phyloP scores from a whole-genome alignment of 2,797 vertebrate species.

The Chelmon rostratus region DNA sequence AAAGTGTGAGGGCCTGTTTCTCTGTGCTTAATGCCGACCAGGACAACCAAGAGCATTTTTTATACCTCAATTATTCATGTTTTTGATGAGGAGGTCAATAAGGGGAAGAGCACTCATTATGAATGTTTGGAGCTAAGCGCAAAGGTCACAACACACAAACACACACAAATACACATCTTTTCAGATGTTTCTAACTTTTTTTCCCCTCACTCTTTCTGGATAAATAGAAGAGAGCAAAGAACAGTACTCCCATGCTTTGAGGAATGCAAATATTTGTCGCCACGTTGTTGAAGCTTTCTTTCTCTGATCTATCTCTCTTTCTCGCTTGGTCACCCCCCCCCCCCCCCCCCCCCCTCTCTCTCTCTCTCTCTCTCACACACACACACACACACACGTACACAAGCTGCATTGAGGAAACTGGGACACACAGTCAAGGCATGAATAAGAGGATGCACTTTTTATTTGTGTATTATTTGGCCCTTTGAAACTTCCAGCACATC shows the following conservation, averaged over 20 bases:
- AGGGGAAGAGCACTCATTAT: constrained; percentile 85
- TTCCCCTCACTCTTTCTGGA: constrained; percentile 38
- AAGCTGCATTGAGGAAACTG: constrained; percentile 75
- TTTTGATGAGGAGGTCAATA: constrained; percentile 87
- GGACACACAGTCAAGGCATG: constrained; percentile 69
- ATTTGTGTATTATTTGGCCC: constrained; percentile 71
- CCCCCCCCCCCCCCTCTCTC: constrained; percentile 24
- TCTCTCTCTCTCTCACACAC: constrained; percentile 15
- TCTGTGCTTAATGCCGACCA: constrained; percentile 76
- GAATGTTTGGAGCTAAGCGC: constrained; percentile 82
- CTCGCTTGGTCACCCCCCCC: constrained; percentile 31
- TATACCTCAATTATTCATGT: constrained; percentile 85
- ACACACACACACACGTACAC: constrained; percentile 42
- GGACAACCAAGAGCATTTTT: constrained; percentile 75
- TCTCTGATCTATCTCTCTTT: constrained; percentile 54
- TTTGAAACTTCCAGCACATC: constrained; percentile 67
- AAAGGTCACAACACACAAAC: constrained; percentile 82
- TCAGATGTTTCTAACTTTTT: constrained; percentile 62
- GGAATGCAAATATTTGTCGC: constrained; percentile 83
- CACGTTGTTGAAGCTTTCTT: constrained; percentile 74
- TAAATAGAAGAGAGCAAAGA: constrained; percentile 74
- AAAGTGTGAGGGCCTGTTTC: constrained; percentile 80
- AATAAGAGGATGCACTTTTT: constrained; percentile 78
- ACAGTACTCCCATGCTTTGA: constrained; percentile 74
- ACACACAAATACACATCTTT: constrained; percentile 66